These are phyloP conservation scores for Globicephala melas DNA, from an alignment of 2,113 vertebrate genomes.

Conservation along the genomic window DNA sequence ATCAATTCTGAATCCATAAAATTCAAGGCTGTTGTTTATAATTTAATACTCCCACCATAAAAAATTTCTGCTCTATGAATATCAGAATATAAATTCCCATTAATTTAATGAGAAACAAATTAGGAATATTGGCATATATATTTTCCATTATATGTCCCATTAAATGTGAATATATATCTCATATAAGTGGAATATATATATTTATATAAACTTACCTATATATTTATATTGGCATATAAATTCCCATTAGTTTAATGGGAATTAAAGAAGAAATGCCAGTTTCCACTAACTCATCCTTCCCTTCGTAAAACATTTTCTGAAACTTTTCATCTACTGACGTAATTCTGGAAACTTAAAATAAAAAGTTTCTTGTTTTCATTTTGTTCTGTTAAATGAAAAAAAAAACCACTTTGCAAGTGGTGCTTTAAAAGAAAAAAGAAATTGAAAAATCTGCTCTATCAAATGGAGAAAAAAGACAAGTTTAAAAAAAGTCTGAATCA, in stretches of 20 bases:
- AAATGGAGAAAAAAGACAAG: background rate
- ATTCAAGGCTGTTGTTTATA: background rate
- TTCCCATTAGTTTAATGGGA: background rate
- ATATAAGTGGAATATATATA: background rate
- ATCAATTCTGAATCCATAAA: slow-evolving; percentile 10
- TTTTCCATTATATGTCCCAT: background rate
- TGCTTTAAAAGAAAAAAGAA: background rate
- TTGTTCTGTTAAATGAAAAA: background rate
- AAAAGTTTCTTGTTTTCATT: background rate
- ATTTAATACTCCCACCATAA: background rate
- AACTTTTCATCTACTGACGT: background rate
- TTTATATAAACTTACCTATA: background rate
- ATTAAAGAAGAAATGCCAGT: background rate
- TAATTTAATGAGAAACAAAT: slow-evolving; percentile 21
- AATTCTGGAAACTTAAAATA: slow-evolving; percentile 21
- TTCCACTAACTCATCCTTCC: background rate
- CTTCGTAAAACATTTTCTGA: slow-evolving; percentile 18
- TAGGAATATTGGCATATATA: background rate
- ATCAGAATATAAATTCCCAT: background rate
- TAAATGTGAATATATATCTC: background rate
- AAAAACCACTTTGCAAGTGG: background rate
- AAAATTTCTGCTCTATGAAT: background rate
- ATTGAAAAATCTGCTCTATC: background rate
- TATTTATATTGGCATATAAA: background rate
- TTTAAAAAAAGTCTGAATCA: background rate